Percentiles rank a stretch among this genome's conserved stretches.
phyloP scores from a whole-genome alignment of 2,888 invertebrate species.

The Drosophila testacea region DNA sequence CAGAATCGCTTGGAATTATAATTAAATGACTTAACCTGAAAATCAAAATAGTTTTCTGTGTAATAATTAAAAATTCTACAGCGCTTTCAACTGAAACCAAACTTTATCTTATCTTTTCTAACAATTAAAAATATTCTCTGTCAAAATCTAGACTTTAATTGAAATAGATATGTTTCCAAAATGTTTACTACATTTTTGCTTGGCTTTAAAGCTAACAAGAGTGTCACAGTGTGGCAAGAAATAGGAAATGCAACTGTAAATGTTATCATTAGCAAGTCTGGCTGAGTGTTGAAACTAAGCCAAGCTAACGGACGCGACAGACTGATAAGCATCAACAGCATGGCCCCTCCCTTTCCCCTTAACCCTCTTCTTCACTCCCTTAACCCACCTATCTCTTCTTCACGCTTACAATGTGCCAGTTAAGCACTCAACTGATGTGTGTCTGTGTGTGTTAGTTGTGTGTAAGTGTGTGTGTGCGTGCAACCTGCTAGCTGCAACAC shows the following conservation, averaged over 20 bases:
- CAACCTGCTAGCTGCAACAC: conserved; percentile 68
- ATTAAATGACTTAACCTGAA: too few species aligned
- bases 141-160: too few species aligned
- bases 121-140: too few species aligned
- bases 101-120: too few species aligned
- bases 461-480: conserved; percentile 26
- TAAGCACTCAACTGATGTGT: conserved; percentile 56
- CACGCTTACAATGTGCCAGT: conserved; percentile 62
- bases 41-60: too few species aligned
- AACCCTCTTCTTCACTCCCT: neutral
- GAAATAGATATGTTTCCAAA: too few species aligned
- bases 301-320: conserved; percentile 72
- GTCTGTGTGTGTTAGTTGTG: conserved; percentile 37
- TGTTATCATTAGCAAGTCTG: conserved; percentile 53
- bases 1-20: too few species aligned
- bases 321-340: conserved; percentile 70
- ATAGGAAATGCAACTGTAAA: conserved; percentile 71
- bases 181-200: neutral
- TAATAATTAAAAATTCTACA: too few species aligned
- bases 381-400: too few species aligned
- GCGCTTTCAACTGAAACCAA: too few species aligned
- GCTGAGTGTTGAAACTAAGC: conserved; percentile 68
- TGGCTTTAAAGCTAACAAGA: conserved; percentile 3
- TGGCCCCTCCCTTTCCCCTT: conserved; percentile 17
- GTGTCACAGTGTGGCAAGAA: conserved; percentile 4